phyloP scores from a whole-genome alignment of 2,888 invertebrate genomes.

The Eustalomyia histrio region DNA sequence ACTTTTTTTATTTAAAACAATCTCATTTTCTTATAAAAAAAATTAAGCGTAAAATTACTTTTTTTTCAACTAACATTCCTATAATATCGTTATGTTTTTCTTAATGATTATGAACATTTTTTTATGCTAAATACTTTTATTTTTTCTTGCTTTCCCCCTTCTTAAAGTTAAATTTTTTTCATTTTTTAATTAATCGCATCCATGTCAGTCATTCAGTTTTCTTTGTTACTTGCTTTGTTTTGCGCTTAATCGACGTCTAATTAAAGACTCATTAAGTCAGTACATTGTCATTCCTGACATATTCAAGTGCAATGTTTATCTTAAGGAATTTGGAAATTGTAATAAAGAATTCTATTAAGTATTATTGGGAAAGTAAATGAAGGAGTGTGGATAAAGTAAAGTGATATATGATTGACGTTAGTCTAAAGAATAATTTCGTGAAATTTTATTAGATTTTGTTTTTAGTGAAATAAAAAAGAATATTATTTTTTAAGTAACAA shows the following conservation, averaged over 20 bases:
- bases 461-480: too few relatives aligned
- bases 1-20: too few relatives aligned
- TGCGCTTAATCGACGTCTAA: constrained; percentile 70
- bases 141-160: background rate
- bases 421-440: constrained; percentile 6
- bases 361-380: constrained; percentile 48
- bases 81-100: background rate
- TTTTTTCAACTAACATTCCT: too few relatives aligned
- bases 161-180: constrained; percentile 38
- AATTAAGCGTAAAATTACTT: too few relatives aligned
- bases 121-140: constrained; percentile 11
- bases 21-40: too few relatives aligned
- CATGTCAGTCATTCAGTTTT: constrained; percentile 57
- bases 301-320: constrained; percentile 57
- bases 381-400: constrained; percentile 14
- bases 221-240: background rate
- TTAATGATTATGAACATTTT: constrained; percentile 20
- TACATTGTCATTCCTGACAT: constrained; percentile 65
- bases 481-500: too few relatives aligned
- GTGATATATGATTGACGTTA: constrained; percentile 42
- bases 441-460: background rate
- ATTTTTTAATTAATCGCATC: constrained; percentile 65
- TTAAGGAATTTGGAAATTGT: constrained; percentile 48
- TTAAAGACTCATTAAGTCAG: constrained; percentile 70
- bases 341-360: constrained; percentile 54